Evolutionary conservation across 2,797 vertebrate genomes (phyloP).

Genomic region (Poliocrania exsul): DNA sequence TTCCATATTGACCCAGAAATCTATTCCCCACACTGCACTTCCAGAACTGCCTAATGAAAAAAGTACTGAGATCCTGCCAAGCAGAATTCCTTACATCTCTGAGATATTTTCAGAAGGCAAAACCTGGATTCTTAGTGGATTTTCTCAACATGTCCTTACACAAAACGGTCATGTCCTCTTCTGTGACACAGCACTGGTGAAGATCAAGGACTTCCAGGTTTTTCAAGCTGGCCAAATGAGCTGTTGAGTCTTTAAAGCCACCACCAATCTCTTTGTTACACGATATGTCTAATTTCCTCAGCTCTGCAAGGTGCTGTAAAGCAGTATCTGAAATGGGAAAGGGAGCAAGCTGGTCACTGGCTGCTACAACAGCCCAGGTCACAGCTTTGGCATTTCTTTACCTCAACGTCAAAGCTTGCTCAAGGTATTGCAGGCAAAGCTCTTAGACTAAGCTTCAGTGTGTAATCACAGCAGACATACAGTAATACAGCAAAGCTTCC

Average conservation of each 20-base stretch:
- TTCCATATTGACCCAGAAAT: neutral
- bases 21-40: neutral
- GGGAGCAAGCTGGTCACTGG: neutral
- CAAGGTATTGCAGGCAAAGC: constrained; percentile 20
- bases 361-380: neutral
- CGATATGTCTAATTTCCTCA: constrained; percentile 82
- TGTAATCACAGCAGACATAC: constrained; percentile 23
- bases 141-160: constrained; percentile 74
- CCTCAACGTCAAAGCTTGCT: neutral
- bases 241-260: constrained; percentile 74
- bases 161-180: constrained; percentile 76
- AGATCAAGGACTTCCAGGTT: constrained; percentile 84
- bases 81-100: neutral
- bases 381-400: neutral
- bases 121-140: neutral
- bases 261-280: constrained; percentile 83
- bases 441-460: neutral
- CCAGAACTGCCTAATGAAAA: neutral
- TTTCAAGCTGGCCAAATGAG: constrained; percentile 76
- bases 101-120: neutral
- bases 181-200: constrained; percentile 83
- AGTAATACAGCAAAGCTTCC: neutral
- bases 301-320: constrained; percentile 74
- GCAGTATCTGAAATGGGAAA: constrained; percentile 73
- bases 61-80: neutral